Evolutionary conservation across 2,113 vertebrate species (phyloP).

Genomic region (Antigone vipio): DNA sequence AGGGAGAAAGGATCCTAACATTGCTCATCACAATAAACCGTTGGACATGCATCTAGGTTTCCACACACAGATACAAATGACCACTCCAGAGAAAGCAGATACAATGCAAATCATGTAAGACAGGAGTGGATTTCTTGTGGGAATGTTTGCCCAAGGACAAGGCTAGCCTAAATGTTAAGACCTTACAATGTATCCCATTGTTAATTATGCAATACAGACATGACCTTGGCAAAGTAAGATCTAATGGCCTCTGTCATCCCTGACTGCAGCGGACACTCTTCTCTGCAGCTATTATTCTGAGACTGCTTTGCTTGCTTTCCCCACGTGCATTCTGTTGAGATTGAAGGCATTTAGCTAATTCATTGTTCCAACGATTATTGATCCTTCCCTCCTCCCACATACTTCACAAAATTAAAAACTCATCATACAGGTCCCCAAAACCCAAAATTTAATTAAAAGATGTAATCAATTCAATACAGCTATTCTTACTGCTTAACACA

Average conservation of each 20-base stretch:
- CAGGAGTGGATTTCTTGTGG: background rate
- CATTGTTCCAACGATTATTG: background rate
- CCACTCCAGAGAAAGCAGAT: background rate
- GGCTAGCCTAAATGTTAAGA: background rate
- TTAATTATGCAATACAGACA: background rate
- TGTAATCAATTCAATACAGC: background rate
- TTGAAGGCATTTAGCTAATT: background rate
- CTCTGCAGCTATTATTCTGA: background rate
- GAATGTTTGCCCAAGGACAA: background rate
- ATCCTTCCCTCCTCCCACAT: background rate
- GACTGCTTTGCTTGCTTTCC: background rate
- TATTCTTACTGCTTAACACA: background rate
- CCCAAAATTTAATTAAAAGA: background rate
- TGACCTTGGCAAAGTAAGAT: background rate
- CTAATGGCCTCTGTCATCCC: background rate
- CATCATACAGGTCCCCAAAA: background rate
- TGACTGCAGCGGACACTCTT: background rate
- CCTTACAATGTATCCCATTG: background rate
- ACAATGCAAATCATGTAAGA: background rate
- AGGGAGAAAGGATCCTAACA: background rate
- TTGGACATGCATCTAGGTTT: background rate
- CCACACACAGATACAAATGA: accelerated
- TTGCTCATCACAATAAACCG: accelerated
- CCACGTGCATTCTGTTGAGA: background rate
- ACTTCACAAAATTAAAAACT: slow-evolving; percentile 17